phyloP scores from a whole-genome alignment of 2,888 invertebrate species.

The Xestoiulus laeticollis region DNA sequence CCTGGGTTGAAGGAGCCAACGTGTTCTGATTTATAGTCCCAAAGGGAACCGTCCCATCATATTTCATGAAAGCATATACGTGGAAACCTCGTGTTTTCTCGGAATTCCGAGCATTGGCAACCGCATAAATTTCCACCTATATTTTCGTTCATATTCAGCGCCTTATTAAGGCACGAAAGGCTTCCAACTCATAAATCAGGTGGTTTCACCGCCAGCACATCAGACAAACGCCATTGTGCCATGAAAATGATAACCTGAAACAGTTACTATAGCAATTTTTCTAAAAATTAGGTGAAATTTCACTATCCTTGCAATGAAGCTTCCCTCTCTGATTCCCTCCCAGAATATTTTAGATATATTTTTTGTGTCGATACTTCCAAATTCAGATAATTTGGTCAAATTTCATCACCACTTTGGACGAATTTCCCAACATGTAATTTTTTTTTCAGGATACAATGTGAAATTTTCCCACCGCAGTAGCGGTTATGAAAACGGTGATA shows the following conservation, averaged over 20 bases:
- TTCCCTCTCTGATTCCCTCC: background rate
- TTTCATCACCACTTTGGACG: too few species aligned
- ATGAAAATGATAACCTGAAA: background rate
- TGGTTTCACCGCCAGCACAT: background rate
- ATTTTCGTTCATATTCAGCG: background rate
- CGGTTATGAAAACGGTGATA: too few species aligned
- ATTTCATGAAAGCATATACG: background rate
- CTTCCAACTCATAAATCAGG: background rate
- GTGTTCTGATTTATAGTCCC: background rate
- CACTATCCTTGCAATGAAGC: background rate
- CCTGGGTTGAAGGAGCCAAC: background rate
- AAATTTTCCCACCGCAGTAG: too few species aligned
- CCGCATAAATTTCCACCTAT: background rate
- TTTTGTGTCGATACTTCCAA: too few species aligned
- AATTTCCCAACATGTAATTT: too few species aligned
- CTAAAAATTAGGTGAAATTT: background rate
- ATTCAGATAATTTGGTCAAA: too few species aligned
- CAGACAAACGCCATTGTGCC: background rate
- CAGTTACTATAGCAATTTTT: background rate
- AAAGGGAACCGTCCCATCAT: constrained; percentile 11
- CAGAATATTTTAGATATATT: background rate
- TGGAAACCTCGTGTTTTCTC: background rate
- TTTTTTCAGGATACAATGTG: too few species aligned
- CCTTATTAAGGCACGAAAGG: background rate
- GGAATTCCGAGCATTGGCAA: background rate